phyloP scores from a whole-genome alignment of 2,888 invertebrate species.

The Trimorus sp. region DNA sequence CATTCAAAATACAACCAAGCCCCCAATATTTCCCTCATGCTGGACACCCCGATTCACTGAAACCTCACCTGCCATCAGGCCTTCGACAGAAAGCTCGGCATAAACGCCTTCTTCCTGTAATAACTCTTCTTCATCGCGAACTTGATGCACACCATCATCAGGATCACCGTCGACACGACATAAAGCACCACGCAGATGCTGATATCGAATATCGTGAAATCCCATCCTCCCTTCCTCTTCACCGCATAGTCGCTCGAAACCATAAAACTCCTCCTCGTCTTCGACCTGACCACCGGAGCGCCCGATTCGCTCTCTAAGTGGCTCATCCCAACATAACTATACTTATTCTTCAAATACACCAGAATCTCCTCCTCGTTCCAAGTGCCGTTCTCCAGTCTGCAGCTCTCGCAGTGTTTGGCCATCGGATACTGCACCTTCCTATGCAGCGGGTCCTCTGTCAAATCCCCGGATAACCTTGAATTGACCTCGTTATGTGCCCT shows the following conservation, averaged over 20 bases:
- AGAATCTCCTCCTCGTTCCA: constrained; percentile 87
- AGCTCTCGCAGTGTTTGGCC: constrained; percentile 86
- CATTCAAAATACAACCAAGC: too few species aligned
- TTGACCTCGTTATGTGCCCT: constrained; percentile 97
- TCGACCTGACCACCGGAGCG: constrained; percentile 42
- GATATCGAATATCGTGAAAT: constrained; percentile 87
- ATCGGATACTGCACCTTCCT: constrained; percentile 96
- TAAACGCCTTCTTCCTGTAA: constrained; percentile 89
- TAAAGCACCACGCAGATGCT: constrained; percentile 90
- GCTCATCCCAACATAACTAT: constrained; percentile 76
- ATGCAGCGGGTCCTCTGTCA: constrained; percentile 93
- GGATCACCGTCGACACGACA: constrained; percentile 88
- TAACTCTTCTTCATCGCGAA: constrained; percentile 88
- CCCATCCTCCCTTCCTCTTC: constrained; percentile 79
- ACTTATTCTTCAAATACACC: constrained; percentile 84
- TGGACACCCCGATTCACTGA: not conserved
- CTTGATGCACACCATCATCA: constrained; percentile 89
- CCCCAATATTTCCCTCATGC: too few species aligned
- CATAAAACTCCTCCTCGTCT: constrained; percentile 67
- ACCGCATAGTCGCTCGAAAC: constrained; percentile 65
- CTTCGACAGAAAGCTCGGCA: constrained; percentile 87
- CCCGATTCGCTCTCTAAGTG: constrained; percentile 65
- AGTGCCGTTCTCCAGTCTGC: constrained; percentile 83
- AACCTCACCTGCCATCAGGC: constrained; percentile 78
- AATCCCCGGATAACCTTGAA: constrained; percentile 90